Evolutionary conservation across 2,888 invertebrate species (phyloP).

Genomic region (Agrotis ipsilon): DNA sequence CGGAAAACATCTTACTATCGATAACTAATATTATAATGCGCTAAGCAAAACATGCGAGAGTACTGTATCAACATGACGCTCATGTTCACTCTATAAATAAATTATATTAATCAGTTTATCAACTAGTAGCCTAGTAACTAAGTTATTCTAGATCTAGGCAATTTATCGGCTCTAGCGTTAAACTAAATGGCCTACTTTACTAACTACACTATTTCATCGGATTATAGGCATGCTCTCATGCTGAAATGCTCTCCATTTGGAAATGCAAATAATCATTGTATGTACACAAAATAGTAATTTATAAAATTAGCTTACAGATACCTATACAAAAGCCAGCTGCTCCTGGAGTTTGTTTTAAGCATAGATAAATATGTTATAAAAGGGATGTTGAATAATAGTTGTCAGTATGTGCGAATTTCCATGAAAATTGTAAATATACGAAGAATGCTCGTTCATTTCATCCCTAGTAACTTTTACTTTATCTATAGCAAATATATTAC

Average conservation of each 20-base stretch:
- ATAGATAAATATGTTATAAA: no score
- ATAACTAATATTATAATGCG: conserved; percentile 19
- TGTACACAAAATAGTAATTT: no score
- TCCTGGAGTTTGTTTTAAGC: no score
- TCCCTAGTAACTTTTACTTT: no score
- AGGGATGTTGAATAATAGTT: no score
- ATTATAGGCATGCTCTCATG: neutral
- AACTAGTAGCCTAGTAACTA: conserved; percentile 8
- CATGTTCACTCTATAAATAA: conserved; percentile 24
- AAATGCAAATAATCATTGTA: neutral
- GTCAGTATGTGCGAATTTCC: no score
- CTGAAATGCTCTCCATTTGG: neutral
- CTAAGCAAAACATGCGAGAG: conserved; percentile 23
- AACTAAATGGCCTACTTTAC: conserved; percentile 24
- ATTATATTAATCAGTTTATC: conserved; percentile 8
- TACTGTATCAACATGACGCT: conserved; percentile 11
- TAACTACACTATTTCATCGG: conserved; percentile 17
- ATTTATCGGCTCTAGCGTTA: conserved; percentile 19
- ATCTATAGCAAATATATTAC: no score
- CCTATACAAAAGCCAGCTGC: no score
- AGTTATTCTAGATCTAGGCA: conserved; percentile 11
- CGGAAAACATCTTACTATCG: conserved; percentile 13
- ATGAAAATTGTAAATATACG: no score
- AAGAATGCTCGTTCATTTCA: no score
- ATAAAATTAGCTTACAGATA: no score